Evolutionary conservation across 2,797 vertebrate genomes (phyloP), one percentile per base, ranked within the genome.

Genomic region (Hybognathus amarus): DNA sequence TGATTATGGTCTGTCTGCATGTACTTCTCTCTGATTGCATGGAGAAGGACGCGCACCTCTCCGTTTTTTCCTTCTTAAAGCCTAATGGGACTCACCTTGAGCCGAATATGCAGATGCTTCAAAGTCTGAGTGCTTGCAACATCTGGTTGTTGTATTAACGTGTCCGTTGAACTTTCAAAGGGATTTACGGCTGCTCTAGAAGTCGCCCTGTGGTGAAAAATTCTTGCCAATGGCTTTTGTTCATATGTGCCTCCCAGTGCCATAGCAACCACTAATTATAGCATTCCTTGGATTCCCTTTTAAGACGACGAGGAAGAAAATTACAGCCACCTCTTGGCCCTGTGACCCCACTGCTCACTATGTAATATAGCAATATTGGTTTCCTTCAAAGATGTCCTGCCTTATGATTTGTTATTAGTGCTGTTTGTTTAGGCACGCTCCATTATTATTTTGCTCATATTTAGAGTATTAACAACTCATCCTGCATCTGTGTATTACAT

Each of bases 161-260:
- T 90, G 89, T 82, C 75, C 78, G 85, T 80, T 85, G 85, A 90
- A 90, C 91, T 89, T 94, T 90, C 86, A 91, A 90, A 91, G 88
- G 84, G 83, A 89, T 86, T 92, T 90, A 66, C 33, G 67, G 59
- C 87, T 90, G 86, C 83, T 87, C 90, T 64, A 50, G 83, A 52
- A 89, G 76, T 64, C 1, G 63, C 88, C 90, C 89, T 42, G 87
- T 75, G 73, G 83, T 89, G 86, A 84, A 87, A 82, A 87, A 89
- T 84, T 89, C 89, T 84, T 88, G 15, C 79, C 82, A 83, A 85
- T 90, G 84, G 45, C 87, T 90, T 83, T 73, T 83, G 83, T 92
- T 88, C 81, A 86, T 90, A 90, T 90, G 84, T 83, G 87, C 89
- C 87, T 90, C 80, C 40, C 76, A 64, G 63, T 82, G 67, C 90